phyloP scores from a whole-genome alignment of 2,113 vertebrate genomes.

The Trichomycterus rosablanca region DNA sequence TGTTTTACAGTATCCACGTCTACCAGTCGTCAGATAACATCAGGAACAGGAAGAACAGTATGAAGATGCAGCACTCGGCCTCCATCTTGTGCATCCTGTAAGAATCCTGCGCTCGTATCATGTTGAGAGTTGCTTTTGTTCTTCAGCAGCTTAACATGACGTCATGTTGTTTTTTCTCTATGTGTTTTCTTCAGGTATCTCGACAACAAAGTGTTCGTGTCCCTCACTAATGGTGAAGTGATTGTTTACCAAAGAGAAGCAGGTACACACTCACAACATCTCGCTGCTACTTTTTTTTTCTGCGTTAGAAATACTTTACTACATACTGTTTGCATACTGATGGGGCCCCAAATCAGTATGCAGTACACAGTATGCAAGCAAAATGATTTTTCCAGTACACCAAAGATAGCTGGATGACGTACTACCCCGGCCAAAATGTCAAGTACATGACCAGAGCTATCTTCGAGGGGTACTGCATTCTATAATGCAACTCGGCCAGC shows the following conservation, averaged over 20 bases:
- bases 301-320: too few relatives aligned
- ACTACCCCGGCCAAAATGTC: too few relatives aligned
- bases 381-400: too few relatives aligned
- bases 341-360: too few relatives aligned
- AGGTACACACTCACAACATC: slow-evolving; percentile 79
- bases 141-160: not conserved
- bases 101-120: slow-evolving; percentile 49
- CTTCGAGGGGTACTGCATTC: too few relatives aligned
- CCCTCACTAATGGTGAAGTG: slow-evolving; percentile 89
- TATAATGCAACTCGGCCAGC: too few relatives aligned
- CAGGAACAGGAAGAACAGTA: slow-evolving; percentile 95
- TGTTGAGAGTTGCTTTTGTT: not conserved
- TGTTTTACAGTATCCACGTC: slow-evolving; percentile 82
- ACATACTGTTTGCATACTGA: too few relatives aligned
- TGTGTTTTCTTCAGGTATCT: slow-evolving; percentile 73
- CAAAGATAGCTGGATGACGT: too few relatives aligned
- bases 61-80: slow-evolving; percentile 94
- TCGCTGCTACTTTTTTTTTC: too few relatives aligned
- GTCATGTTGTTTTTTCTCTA: not conserved
- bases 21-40: slow-evolving; percentile 98
- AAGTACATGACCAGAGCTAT: too few relatives aligned
- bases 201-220: slow-evolving; percentile 96
- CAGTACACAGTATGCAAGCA: too few relatives aligned
- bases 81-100: slow-evolving; percentile 90
- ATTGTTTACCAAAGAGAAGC: slow-evolving; percentile 93